phyloP scores from a whole-genome alignment of 2,797 vertebrate genomes.

The Neostethus bicornis region DNA sequence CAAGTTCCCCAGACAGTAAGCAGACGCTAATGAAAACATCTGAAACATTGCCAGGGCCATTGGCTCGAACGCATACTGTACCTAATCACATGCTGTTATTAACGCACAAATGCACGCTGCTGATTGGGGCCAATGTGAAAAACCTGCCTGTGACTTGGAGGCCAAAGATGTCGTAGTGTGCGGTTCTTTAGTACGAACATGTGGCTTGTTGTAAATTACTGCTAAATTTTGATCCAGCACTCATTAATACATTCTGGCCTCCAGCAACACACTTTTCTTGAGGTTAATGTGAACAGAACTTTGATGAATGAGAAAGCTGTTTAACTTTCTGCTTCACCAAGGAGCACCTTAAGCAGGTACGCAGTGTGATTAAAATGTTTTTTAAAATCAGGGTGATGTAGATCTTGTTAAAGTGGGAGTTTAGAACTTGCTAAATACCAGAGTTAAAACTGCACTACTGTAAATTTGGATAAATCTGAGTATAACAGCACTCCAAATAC shows the following conservation, averaged over 20 bases:
- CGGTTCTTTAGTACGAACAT: slow-evolving; percentile 20
- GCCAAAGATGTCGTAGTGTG: slow-evolving; percentile 32
- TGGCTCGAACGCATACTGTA: slow-evolving; percentile 55
- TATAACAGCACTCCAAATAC: slow-evolving; percentile 2
- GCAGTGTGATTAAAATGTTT: not conserved
- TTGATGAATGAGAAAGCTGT: slow-evolving; percentile 12
- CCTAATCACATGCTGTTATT: slow-evolving; percentile 71
- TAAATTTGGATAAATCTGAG: not conserved
- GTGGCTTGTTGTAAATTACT: slow-evolving; percentile 12
- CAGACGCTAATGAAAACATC: slow-evolving; percentile 77
- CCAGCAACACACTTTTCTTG: slow-evolving; percentile 12
- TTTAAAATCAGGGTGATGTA: not conserved
- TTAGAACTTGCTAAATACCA: slow-evolving; percentile 3
- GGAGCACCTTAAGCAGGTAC: slow-evolving; percentile 10
- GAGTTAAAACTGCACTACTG: too few species aligned
- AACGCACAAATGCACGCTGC: slow-evolving; percentile 54
- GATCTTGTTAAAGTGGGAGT: slow-evolving; percentile 10
- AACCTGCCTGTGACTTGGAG: slow-evolving; percentile 33
- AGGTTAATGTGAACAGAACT: slow-evolving; percentile 23
- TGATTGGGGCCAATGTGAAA: slow-evolving; percentile 49
- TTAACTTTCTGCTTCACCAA: slow-evolving; percentile 1
- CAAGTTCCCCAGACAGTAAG: slow-evolving; percentile 68
- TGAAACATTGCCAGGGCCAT: slow-evolving; percentile 69
- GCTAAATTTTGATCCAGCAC: slow-evolving; percentile 19
- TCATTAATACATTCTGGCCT: slow-evolving; percentile 23